phyloP scores from a whole-genome alignment of 1,140 invertebrate species.

The Ridgeia piscesae region DNA sequence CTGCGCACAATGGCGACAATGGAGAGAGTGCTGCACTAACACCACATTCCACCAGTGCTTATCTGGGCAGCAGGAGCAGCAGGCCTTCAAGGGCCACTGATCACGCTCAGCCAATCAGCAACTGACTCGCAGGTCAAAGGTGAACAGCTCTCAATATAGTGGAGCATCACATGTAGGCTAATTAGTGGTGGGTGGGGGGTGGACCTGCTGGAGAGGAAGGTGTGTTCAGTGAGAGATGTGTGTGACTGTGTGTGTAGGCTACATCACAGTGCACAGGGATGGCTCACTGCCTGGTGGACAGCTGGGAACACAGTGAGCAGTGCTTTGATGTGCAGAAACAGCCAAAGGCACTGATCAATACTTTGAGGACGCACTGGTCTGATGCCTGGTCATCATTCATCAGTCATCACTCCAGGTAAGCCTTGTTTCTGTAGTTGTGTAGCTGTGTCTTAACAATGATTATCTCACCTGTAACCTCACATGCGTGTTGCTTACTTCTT shows the following conservation, averaged over 20 bases:
- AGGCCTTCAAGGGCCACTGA: background rate
- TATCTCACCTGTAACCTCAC: background rate
- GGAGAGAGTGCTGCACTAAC: background rate
- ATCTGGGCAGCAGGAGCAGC: background rate
- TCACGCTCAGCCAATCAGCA: background rate
- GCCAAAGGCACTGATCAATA: background rate
- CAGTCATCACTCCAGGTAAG: background rate
- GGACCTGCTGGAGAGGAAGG: background rate
- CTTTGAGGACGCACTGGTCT: too few relatives aligned
- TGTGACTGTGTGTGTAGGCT: too few relatives aligned
- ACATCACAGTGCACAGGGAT: background rate
- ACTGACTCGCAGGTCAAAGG: background rate
- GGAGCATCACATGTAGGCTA: background rate
- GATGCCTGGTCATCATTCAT: background rate
- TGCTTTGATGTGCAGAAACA: background rate
- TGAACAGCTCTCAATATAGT: background rate
- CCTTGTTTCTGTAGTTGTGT: background rate
- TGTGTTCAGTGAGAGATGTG: background rate
- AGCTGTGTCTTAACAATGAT: background rate
- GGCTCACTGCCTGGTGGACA: background rate
- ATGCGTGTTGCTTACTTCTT: background rate
- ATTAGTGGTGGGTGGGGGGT: background rate
- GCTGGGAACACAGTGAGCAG: background rate
- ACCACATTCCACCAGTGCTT: background rate
- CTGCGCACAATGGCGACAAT: background rate